phyloP scores from a whole-genome alignment of 2,888 invertebrate genomes.

The Nipponacmea schrenckii region DNA sequence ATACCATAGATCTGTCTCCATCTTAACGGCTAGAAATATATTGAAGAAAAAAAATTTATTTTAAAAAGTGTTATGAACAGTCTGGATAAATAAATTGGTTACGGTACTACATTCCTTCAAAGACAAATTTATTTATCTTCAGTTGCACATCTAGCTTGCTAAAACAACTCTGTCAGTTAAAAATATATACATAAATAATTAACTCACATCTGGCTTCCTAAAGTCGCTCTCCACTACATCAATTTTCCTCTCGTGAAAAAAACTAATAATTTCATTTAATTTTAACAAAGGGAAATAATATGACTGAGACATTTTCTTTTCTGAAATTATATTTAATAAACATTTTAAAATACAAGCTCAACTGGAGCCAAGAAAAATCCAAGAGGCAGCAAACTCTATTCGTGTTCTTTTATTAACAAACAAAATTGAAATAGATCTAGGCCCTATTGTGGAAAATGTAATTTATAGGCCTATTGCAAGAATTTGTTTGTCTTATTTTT shows the following conservation, averaged over 20 bases:
- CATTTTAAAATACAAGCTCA: too few relatives aligned
- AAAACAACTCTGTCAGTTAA: neutral
- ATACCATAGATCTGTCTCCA: slow-evolving; percentile 12
- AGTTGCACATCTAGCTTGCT: too few relatives aligned
- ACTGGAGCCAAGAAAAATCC: too few relatives aligned
- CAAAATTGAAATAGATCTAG: too few relatives aligned
- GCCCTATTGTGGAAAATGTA: too few relatives aligned
- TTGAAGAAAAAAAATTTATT: neutral
- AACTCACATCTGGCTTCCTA: slow-evolving; percentile 46
- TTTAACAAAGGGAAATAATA: slow-evolving; percentile 25
- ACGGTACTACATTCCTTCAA: too few relatives aligned
- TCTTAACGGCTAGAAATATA: neutral
- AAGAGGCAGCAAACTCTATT: too few relatives aligned
- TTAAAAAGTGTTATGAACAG: neutral
- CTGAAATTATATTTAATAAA: neutral
- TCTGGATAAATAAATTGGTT: too few relatives aligned
- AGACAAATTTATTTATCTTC: too few relatives aligned
- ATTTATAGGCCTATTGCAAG: too few relatives aligned
- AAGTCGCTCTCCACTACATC: slow-evolving; percentile 37
- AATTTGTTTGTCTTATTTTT: too few relatives aligned
- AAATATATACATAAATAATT: neutral
- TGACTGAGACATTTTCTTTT: slow-evolving; percentile 11
- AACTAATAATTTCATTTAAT: slow-evolving; percentile 23
- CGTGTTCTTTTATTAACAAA: too few relatives aligned
- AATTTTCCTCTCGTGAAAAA: slow-evolving; percentile 20